phyloP scores from a whole-genome alignment of 2,888 invertebrate species.

The Drosophila niveifrons region DNA sequence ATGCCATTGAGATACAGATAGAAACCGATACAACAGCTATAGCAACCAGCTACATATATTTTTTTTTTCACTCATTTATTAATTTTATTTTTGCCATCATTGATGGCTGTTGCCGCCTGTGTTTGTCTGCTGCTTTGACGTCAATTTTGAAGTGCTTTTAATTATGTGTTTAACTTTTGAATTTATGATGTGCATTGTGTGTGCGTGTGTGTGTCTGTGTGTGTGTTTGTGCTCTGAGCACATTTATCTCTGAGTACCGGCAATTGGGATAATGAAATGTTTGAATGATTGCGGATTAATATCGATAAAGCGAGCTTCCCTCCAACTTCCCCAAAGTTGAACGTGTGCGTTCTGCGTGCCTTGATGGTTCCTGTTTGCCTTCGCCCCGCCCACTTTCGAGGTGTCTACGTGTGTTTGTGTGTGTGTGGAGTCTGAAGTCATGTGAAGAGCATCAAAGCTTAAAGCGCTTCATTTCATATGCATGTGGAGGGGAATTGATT shows the following conservation, averaged over 20 bases:
- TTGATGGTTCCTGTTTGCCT: neutral
- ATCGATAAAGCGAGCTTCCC: constrained; percentile 37
- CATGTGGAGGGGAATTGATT: constrained; percentile 1
- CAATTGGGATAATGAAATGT: constrained; percentile 63
- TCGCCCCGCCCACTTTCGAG: neutral
- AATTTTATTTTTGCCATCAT: neutral
- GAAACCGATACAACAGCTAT: neutral
- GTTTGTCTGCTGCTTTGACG: constrained; percentile 42
- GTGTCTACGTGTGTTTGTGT: neutral
- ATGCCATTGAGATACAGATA: constrained; percentile 24
- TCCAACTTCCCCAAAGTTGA: neutral
- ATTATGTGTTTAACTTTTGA: constrained; percentile 76
- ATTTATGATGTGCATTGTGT: constrained; percentile 49
- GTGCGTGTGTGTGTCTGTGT: neutral
- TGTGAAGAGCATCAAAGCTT: constrained; percentile 4
- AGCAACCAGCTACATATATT: neutral
- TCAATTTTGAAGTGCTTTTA: constrained; percentile 74
- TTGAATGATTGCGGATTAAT: constrained; percentile 64
- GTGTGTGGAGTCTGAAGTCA: neutral
- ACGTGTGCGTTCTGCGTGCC: neutral
- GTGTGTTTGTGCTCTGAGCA: neutral
- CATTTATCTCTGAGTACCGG: constrained; percentile 28
- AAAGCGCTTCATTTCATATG: constrained; percentile 20
- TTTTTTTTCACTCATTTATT: neutral
- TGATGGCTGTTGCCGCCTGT: constrained; percentile 14